Evolutionary conservation across 2,888 invertebrate genomes (phyloP).

Genomic region (Mythimna albipuncta): DNA sequence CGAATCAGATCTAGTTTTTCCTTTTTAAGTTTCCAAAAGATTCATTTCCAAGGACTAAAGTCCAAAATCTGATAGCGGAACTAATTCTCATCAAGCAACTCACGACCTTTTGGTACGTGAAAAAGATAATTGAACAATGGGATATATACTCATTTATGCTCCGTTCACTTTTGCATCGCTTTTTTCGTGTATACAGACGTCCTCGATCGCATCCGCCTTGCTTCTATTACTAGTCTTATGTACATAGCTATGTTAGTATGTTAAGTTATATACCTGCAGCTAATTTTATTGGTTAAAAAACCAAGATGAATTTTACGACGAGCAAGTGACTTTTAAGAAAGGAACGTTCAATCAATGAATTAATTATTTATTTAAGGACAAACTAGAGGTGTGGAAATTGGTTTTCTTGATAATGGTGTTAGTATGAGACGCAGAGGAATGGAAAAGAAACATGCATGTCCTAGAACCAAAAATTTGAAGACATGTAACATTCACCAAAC

Average conservation of each 20-base stretch:
- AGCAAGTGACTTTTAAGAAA: neutral
- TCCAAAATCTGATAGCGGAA: slow-evolving; percentile 61
- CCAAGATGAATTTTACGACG: neutral
- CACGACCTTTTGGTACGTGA: slow-evolving; percentile 71
- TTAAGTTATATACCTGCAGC: slow-evolving; percentile 14
- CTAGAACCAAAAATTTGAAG: no score
- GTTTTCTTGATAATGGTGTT: neutral
- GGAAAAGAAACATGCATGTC: no score
- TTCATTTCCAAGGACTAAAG: slow-evolving; percentile 38
- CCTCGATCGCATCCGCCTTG: slow-evolving; percentile 76
- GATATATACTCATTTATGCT: slow-evolving; percentile 68
- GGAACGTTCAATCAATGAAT: neutral
- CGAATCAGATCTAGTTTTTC: neutral
- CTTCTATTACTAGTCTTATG: slow-evolving; percentile 56
- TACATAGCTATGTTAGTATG: slow-evolving; percentile 22
- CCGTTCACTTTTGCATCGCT: slow-evolving; percentile 77
- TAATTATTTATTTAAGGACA: neutral
- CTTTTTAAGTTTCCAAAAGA: slow-evolving; percentile 4
- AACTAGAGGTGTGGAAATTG: neutral
- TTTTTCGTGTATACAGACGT: slow-evolving; percentile 72
- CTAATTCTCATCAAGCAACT: slow-evolving; percentile 66
- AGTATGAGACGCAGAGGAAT: no score
- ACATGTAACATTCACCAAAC: no score
- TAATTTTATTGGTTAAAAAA: neutral
- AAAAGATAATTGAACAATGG: slow-evolving; percentile 73